Base-by-base conservation (phyloP, 2,888 invertebrate species). In the Mythimna lalbum region DNA sequence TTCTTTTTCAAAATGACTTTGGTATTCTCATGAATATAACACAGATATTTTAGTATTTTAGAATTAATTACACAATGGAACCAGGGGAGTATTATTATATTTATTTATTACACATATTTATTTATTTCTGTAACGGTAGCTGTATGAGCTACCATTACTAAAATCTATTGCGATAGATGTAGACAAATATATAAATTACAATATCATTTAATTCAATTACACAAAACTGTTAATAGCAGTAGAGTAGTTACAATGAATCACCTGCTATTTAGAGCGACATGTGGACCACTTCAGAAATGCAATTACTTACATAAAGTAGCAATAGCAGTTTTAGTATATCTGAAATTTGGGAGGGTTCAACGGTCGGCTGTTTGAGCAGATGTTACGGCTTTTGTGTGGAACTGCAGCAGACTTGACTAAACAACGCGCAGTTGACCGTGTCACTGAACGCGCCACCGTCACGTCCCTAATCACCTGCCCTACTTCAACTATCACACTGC, bases 291-390 rank as follows among this genome's bases (percentile, higher is more conserved):
- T 82, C 81, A 70, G 81, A 86, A 88, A 88, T 89, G 85, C 84
- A 89, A 88, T 89, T 88, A 88, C 86, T 88, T 87, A 88, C 85
- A 83, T 81, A 88, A 88, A 82, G 82, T 84, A 86, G 81, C 84
- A 86, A 81, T 87, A 91, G 90, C 89, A 90, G 90, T 93, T 92
- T 89, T 80, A 89, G 87, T 90, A 90, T 90, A 88, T 91, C 89
- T 87, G 88, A 76, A 72, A 36, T 64, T 71, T 64, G 36, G 33
- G 83, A 87, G 70, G 88, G 95, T 94, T 94, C 95, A 94, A 91
- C 86, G 94, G 86, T 91, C 93, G 91, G 85, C 78, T 90, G 88
- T 92, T 92, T 91, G 88, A 89, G 87, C 91, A 92, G 90, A 89
- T 90, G 90, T 63, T 70, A 57, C 52, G 33, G 64, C 57, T 76